Evolutionary conservation across 2,888 invertebrate species (phyloP), one percentile per base, ranked within the genome.

Genomic region (Taphrorychus bicolor): DNA sequence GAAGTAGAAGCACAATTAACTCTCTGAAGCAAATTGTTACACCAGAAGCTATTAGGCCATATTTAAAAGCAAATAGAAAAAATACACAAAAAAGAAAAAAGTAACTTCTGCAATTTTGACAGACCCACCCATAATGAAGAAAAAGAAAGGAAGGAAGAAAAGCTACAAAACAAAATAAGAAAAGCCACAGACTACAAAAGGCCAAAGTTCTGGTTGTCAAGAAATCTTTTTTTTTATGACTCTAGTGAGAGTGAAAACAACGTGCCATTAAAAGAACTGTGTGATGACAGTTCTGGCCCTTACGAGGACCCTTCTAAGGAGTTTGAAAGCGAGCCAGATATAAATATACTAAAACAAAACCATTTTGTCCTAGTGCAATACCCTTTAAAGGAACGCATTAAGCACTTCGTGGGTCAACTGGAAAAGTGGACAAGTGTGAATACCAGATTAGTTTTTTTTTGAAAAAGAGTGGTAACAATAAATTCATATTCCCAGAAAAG

Each of bases 141-240:
- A 56, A n/a, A 58, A 58, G 45, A 58, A 45, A 9, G 11, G 45
- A 58, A 45, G 11, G 57, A 41, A 17, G 18, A 57, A 41, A 41
- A 57, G 18, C 5, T 5, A 9, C 3, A 51, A 51, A 23, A 23
- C 24, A 23, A 7, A n/a, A n/a, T n/a, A n/a, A n/a, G n/a, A n/a
- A n/a, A n/a, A 23, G 5, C 4, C 24, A 5, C 4, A 23, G 7
- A 23, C 24, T 23, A 5, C 4, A 23, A 23, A 4, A 23, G 7
- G 4, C 24, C 4, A 23, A 23, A 23, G 24, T 23, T 5, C 4
- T 5, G 7, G 5, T 5, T 23, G 24, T 23, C 7, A 23, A 7
- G 24, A 23, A 23, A 7, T 5, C 4, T n/a, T 23, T 23, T 23
- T 5, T 23, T 23, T 23, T 4, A 23, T 5, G 24, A 23, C n/a